These are phyloP conservation scores for Nipponia nippon DNA, from an alignment of 2,113 vertebrate genomes.

Conservation along the genomic window DNA sequence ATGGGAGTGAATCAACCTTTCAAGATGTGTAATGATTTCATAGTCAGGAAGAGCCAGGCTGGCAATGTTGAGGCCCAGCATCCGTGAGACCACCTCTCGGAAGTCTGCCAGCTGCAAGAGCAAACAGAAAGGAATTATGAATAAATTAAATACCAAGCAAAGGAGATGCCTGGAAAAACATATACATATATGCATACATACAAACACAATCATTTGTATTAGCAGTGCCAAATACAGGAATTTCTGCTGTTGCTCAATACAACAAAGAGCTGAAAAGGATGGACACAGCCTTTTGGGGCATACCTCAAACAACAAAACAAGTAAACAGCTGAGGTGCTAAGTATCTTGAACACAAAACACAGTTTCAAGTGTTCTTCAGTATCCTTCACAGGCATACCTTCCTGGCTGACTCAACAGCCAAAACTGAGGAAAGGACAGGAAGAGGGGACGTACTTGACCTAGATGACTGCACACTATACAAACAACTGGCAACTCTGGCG, in stretches of 20 bases:
- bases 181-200: fast-evolving
- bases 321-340: background rate
- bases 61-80: conserved; percentile 77
- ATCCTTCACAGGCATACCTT: background rate
- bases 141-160: background rate
- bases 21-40: conserved; percentile 84
- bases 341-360: background rate
- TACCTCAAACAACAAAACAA: background rate
- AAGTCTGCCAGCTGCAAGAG: conserved; percentile 82
- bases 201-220: background rate
- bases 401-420: background rate
- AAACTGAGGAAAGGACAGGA: background rate
- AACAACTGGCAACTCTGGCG: background rate
- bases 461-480: background rate
- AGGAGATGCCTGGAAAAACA: background rate
- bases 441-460: background rate
- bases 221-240: background rate
- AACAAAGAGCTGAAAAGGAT: background rate
- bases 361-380: background rate
- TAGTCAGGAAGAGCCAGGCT: conserved; percentile 77
- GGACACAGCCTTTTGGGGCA: background rate
- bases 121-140: conserved; percentile 1
- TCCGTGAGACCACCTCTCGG: conserved; percentile 78
- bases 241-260: background rate
- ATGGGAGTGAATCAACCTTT: conserved; percentile 75